phyloP scores from a whole-genome alignment of 1,140 invertebrate genomes.

The Subanguina moxae region DNA sequence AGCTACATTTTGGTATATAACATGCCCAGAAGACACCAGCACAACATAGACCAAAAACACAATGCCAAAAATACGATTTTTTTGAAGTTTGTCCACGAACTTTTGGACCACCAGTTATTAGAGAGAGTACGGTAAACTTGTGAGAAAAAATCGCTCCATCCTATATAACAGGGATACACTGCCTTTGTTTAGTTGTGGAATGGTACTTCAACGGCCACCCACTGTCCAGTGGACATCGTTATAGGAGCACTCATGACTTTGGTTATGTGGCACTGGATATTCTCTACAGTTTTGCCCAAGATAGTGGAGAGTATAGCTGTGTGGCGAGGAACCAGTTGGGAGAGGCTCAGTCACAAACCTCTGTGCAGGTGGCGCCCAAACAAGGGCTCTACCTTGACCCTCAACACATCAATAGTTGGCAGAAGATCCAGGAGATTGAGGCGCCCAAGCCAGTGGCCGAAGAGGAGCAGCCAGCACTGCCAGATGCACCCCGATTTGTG shows the following conservation, averaged over 20 bases:
- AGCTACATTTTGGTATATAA: no score
- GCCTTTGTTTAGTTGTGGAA: slow-evolving; percentile 81
- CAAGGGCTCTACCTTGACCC: slow-evolving; percentile 75
- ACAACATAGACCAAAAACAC: no score
- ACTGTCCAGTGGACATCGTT: slow-evolving; percentile 77
- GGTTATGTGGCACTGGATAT: slow-evolving; percentile 76
- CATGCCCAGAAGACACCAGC: no score
- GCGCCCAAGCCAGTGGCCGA: slow-evolving; percentile 35
- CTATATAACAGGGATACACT: no score
- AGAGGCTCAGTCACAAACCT: slow-evolving; percentile 68
- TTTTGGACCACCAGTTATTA: no score
- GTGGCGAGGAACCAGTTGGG: slow-evolving; percentile 62
- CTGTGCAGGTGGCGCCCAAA: slow-evolving; percentile 42
- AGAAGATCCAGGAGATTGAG: slow-evolving; percentile 72
- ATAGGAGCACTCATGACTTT: slow-evolving; percentile 85
- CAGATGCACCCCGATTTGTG: slow-evolving; percentile 47
- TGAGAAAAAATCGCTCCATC: no score
- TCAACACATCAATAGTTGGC: slow-evolving; percentile 83
- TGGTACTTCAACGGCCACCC: slow-evolving; percentile 88
- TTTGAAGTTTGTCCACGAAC: no score
- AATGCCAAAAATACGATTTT: no score
- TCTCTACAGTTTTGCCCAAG: slow-evolving; percentile 77
- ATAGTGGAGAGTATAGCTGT: slow-evolving; percentile 80
- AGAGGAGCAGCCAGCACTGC: slow-evolving; percentile 60
- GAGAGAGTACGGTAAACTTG: no score